Base-by-base conservation (phyloP, 2,797 vertebrate genomes). In the Sebastes dallii region DNA sequence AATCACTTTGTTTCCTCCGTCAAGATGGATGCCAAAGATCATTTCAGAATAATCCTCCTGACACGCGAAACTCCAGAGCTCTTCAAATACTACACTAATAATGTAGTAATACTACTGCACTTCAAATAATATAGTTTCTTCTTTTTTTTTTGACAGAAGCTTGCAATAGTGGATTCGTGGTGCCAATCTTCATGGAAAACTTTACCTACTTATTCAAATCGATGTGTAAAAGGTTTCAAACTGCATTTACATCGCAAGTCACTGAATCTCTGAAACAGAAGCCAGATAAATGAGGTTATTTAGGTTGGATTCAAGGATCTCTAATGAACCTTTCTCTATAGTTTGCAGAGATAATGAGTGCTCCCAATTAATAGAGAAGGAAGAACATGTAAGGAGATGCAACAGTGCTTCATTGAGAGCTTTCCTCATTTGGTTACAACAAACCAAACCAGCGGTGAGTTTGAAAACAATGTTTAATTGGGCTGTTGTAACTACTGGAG, bases 1-100 rank as follows among this genome's bases (percentile, higher is more conserved):
- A 72, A 84, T 86, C 69, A 36, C 77, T 85, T 83, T 61, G 84
- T 77, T 83, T 83, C 70, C 70, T 66, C 73, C 39, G 18, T 69
- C 83, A 59, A 32, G 66, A 66, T n/a, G 34, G 69, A 78, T 52
- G 75, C 73, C 80, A 72, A 54, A 66, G 30, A 87, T 77, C 46
- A 39, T 68, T 25, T 83, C 75, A 55, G 62, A 60, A 66, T 11
- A 75, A 75, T 46, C 42, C 16, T 74, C 61, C 79, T 42, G 59
- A 85, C 18, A 34, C 66, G 32, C 4, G 0, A 60, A 70, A 65
- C 59, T 42, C 5, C 71, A 59, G 61, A 71, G 80, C 58, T 59
- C 20, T n/a, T n/a, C n/a, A n/a, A n/a, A n/a, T n/a, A n/a, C n/a
- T n/a, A n/a, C n/a, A n/a, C n/a, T n/a, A n/a, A n/a, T n/a, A n/a